A percentile compares a stretch with the other conserved stretches of the same genome.
Evolutionary conservation across 2,797 vertebrate species (phyloP).

Genomic region (Brachyrhaphis roseni): DNA sequence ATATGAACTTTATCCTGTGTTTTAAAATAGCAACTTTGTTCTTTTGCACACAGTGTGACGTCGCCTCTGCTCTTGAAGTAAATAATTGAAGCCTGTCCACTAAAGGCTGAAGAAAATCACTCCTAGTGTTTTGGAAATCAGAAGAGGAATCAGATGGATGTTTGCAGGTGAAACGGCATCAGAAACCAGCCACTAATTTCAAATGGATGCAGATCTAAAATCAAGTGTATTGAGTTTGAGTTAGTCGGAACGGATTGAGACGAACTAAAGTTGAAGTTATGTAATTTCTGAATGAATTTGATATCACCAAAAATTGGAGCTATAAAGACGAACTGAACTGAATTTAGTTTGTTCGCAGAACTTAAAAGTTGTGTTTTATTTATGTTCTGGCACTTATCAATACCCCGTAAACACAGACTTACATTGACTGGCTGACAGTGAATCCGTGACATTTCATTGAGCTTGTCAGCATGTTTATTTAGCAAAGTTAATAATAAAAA

Average conservation of each 20-base stretch:
- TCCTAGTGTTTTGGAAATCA: neutral
- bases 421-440: neutral
- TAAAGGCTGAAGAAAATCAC: neutral
- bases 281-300: neutral
- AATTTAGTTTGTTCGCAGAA: neutral
- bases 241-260: neutral
- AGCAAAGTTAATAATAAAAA: conserved; percentile 26
- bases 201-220: neutral
- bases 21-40: neutral
- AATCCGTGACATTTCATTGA: conserved; percentile 10
- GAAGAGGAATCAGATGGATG: neutral
- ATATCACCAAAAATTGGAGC: neutral
- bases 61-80: neutral
- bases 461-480: conserved; percentile 22
- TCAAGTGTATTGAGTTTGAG: neutral
- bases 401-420: neutral
- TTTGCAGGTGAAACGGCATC: neutral
- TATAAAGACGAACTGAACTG: neutral
- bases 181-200: neutral
- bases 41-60: neutral
- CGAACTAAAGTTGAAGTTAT: neutral
- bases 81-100: neutral
- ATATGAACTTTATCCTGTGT: neutral
- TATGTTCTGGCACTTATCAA: neutral
- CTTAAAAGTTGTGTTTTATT: neutral